phyloP scores from a whole-genome alignment of 2,888 invertebrate species.

The Pemphredon lugubris region DNA sequence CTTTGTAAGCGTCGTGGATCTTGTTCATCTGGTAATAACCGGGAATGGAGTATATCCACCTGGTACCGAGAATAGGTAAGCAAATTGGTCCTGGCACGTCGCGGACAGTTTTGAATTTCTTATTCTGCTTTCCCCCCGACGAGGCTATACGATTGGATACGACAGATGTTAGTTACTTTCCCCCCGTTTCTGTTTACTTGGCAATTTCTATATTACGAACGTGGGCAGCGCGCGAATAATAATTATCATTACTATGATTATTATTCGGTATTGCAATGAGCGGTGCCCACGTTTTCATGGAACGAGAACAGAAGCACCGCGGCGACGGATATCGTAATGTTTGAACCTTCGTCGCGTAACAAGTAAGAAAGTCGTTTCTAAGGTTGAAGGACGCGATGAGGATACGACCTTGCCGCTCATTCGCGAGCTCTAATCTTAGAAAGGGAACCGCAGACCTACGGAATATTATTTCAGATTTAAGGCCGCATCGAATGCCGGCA shows the following conservation, averaged over 20 bases:
- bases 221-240: no score
- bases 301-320: no score
- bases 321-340: no score
- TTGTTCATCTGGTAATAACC: slow-evolving; percentile 87
- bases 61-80: slow-evolving; percentile 89
- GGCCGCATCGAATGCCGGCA: not conserved
- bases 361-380: slow-evolving; percentile 22
- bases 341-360: not conserved
- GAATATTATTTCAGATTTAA: not conserved
- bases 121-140: slow-evolving; percentile 31
- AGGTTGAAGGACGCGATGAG: slow-evolving; percentile 27
- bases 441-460: slow-evolving; percentile 28
- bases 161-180: no score
- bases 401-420: slow-evolving; percentile 24
- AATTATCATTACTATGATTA: no score
- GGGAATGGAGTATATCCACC: slow-evolving; percentile 88
- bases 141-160: no score
- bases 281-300: no score
- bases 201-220: no score
- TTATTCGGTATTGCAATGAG: no score
- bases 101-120: slow-evolving; percentile 64
- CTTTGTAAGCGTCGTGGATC: slow-evolving; percentile 90
- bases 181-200: no score
- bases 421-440: slow-evolving; percentile 38
- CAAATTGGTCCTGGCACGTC: slow-evolving; percentile 89